A percentile compares a stretch with the other conserved stretches of the same genome.
Evolutionary conservation across 2,888 invertebrate genomes (phyloP).

Genomic region (Cantharis rustica): DNA sequence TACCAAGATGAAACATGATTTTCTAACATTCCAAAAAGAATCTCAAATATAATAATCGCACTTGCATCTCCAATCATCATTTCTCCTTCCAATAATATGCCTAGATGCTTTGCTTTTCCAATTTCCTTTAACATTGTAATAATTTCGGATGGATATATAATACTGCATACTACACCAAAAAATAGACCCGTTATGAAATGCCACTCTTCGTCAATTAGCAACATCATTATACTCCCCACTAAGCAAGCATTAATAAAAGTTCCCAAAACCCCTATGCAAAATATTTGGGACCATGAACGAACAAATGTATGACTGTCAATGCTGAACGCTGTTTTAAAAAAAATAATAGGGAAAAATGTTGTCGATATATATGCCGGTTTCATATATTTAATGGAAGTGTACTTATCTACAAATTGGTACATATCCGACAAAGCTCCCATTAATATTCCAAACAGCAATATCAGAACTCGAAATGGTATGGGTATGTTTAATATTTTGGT

Average conservation of each 20-base stretch:
- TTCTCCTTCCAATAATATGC: conserved; percentile 19
- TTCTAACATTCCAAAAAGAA: conserved; percentile 4
- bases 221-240: conserved; percentile 14
- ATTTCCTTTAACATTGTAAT: conserved; percentile 9
- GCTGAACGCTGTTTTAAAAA: conserved; percentile 13
- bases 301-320: conserved; percentile 17
- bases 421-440: background rate
- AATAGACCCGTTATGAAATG: conserved; percentile 3
- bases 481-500: background rate
- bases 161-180: conserved; percentile 10
- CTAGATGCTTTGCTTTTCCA: conserved; percentile 17
- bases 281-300: conserved; percentile 19
- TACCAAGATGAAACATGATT: background rate
- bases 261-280: conserved; percentile 9
- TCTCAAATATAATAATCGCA: conserved; percentile 9
- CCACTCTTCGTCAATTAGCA: background rate
- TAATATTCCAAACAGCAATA: background rate
- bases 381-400: background rate
- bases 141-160: conserved; percentile 10
- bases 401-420: background rate
- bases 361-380: background rate
- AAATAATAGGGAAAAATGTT: conserved; percentile 9
- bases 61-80: conserved; percentile 12
- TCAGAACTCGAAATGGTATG: background rate
- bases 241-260: background rate